Evolutionary conservation across 2,797 vertebrate genomes (phyloP).

Genomic region (Syndactyla subalaris): DNA sequence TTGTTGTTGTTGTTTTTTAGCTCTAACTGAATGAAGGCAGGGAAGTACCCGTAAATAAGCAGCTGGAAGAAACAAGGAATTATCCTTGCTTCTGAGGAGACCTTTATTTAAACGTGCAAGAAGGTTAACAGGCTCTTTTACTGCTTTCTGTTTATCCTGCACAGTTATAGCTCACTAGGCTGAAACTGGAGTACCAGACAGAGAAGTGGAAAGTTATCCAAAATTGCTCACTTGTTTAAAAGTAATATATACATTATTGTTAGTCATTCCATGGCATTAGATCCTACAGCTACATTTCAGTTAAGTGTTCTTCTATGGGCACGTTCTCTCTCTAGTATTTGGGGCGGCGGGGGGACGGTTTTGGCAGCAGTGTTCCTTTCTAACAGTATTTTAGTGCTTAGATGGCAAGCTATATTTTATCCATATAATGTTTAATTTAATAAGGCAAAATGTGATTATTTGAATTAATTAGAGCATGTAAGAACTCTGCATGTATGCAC

Average conservation of each 20-base stretch:
- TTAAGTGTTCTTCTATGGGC: background rate
- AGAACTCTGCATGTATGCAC: conserved; percentile 25
- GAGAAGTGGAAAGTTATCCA: conserved; percentile 23
- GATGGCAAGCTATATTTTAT: conserved; percentile 50
- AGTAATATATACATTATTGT: conserved; percentile 35
- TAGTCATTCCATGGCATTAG: conserved; percentile 23
- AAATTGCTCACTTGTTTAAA: conserved; percentile 16
- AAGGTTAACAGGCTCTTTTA: background rate
- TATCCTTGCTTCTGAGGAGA: conserved; percentile 11
- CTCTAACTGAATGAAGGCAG: background rate
- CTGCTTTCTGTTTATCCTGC: conserved; percentile 7
- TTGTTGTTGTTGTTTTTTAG: background rate
- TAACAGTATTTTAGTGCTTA: conserved; percentile 32
- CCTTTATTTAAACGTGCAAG: background rate
- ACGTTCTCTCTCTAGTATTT: background rate
- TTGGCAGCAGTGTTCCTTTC: conserved; percentile 2
- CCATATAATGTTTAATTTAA: conserved; percentile 58
- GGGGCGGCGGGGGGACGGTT: background rate
- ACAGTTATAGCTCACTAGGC: background rate
- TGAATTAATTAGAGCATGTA: conserved; percentile 60
- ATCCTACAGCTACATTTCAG: conserved; percentile 34
- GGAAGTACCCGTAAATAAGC: background rate
- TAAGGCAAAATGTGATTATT: conserved; percentile 58
- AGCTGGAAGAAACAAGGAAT: conserved; percentile 37
- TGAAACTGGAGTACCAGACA: conserved; percentile 11